These are phyloP conservation scores for Glaucidium brasilianum DNA, from an alignment of 2,113 vertebrate species.

Conservation along the genomic window DNA sequence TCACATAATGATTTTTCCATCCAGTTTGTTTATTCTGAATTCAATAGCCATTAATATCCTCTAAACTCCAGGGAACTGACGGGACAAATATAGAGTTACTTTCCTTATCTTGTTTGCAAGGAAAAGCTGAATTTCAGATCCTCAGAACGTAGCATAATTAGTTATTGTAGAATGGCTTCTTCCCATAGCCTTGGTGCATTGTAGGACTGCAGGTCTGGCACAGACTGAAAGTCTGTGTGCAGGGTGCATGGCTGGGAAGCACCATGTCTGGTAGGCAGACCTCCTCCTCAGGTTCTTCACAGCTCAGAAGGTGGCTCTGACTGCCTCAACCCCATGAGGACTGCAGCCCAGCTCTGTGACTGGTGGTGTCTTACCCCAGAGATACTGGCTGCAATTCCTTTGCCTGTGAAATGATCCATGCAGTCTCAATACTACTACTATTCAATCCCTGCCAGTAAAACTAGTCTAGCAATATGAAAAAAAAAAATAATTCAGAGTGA, in stretches of 20 bases:
- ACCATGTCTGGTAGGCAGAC: neutral
- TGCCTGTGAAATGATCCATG: neutral
- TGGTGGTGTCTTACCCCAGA: neutral
- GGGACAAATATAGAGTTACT: constrained; percentile 11
- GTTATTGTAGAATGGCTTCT: neutral
- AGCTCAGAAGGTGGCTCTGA: neutral
- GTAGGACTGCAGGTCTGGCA: neutral
- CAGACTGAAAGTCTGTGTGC: neutral
- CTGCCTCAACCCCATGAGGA: neutral
- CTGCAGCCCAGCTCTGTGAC: neutral
- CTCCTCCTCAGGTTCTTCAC: neutral
- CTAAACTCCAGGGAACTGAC: constrained; percentile 40
- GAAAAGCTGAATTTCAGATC: neutral
- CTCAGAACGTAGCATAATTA: neutral
- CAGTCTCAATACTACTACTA: neutral
- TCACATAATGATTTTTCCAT: constrained; percentile 67
- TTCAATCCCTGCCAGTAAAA: neutral
- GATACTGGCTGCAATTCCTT: neutral
- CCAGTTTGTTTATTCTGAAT: constrained; percentile 67
- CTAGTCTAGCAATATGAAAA: no score
- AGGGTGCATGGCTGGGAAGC: neutral
- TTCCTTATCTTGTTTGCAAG: constrained; percentile 41
- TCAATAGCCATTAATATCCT: constrained; percentile 39
- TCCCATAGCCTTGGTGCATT: neutral
- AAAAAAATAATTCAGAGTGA: neutral